Percentiles rank a stretch among this genome's conserved stretches.
phyloP scores from a whole-genome alignment of 2,888 invertebrate species.

The Zaprionus lineosus region DNA sequence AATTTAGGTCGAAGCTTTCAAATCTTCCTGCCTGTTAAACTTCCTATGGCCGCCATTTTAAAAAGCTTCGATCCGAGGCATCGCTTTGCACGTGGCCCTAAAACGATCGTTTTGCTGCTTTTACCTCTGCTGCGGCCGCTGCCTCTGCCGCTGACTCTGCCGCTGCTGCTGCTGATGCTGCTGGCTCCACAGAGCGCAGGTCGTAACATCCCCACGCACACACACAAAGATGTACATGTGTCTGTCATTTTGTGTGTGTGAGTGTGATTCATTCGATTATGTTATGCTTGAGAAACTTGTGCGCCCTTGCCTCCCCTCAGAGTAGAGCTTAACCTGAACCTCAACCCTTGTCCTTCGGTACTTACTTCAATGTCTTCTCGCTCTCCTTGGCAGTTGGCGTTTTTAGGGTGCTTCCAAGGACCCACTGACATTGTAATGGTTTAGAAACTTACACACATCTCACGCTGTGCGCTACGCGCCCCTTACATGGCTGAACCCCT shows the following conservation, averaged over 20 bases:
- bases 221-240: background rate
- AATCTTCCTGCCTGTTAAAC: background rate
- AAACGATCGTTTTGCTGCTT: constrained; percentile 18
- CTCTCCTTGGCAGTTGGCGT: constrained; percentile 33
- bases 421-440: constrained; percentile 76
- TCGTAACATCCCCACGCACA: constrained; percentile 44
- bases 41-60: constrained; percentile 32
- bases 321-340: constrained; percentile 49
- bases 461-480: constrained; percentile 57
- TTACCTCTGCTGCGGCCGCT: no score
- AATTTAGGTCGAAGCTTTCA: background rate
- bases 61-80: constrained; percentile 4
- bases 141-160: no score
- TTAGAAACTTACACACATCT: constrained; percentile 69
- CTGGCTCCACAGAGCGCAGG: constrained; percentile 23
- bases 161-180: background rate
- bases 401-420: constrained; percentile 75
- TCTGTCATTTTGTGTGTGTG: background rate
- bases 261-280: constrained; percentile 32
- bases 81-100: constrained; percentile 11
- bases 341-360: constrained; percentile 68
- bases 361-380: constrained; percentile 40
- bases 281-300: constrained; percentile 34
- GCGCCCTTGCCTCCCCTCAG: constrained; percentile 16
- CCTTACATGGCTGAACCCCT: constrained; percentile 55